Base-by-base conservation (phyloP, 35 echinoderm and acorn worm genomes). In the Patiria miniata region DNA sequence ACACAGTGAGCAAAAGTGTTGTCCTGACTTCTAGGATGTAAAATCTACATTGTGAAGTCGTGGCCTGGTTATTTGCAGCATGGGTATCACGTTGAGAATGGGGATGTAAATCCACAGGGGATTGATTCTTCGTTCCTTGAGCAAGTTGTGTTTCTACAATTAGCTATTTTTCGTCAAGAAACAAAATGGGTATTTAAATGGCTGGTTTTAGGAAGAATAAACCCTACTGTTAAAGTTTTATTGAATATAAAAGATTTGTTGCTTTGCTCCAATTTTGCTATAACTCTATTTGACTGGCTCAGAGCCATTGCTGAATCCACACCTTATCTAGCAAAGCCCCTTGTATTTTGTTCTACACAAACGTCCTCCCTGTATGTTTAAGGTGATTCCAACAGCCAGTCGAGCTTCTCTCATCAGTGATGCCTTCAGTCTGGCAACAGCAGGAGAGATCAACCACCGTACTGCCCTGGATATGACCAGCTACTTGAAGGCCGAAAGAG, bases 371-470 rank as follows among this genome's bases (percentile, higher is more conserved):
- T 61, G n/a, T 32, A 23, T 78, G 14, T 40, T 38, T 26, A 39
- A 94, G 92, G 52, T 89, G 23, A 80, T 95, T 22, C 69, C 94
- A 9, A 86, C 51, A 22, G 87, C 85, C 36, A 97, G 59, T 53
- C 81, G 94, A 34, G 81, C 94, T 6, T 57, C 90, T 3, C 68
- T 97, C 0, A 88, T 97, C 26, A 87, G 86, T 30, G 94, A 97
- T 78, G 86, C 90, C 0, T 97, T 97, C 34, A 97, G 89, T 55
- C 78, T 97, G 15, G 94, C 90, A 23, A 59, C 60, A 37, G 61
- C 88, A 8, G 82, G 83, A 10, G 76, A 86, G 54, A 8, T 87
- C 15, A 90, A 83, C 77, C 87, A 90, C 58, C 78, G 80, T 26
- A 82, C 40, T 5, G 88, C 93, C 18, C 78, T 90, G 7, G 83